phyloP scores from a whole-genome alignment of 2,113 vertebrate species.

The Cyrtonyx montezumae region DNA sequence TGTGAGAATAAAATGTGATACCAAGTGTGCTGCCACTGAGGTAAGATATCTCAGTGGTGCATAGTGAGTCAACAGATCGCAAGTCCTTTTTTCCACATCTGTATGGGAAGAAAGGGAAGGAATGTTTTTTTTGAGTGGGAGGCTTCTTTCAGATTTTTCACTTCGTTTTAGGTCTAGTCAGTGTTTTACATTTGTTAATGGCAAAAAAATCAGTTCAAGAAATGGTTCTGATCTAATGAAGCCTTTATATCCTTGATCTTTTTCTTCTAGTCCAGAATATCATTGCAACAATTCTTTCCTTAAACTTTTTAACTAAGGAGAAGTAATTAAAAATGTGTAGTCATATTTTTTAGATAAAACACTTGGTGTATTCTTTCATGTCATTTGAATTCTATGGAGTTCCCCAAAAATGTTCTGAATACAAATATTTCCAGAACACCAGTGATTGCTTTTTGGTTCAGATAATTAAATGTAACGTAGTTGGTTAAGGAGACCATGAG shows the following conservation, averaged over 20 bases:
- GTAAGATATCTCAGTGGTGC: neutral
- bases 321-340: too few relatives aligned
- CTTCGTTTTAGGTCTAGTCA: neutral
- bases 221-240: neutral
- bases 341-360: neutral
- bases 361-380: neutral
- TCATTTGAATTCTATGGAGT: neutral
- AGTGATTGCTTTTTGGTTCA: neutral
- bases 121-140: neutral
- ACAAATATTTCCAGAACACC: neutral
- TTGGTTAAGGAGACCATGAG: neutral
- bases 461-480: neutral
- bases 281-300: neutral
- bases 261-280: neutral
- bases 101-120: neutral
- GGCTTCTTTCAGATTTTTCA: neutral
- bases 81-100: neutral
- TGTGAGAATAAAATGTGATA: neutral
- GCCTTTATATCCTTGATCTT: neutral
- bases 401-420: neutral
- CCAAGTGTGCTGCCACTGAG: neutral
- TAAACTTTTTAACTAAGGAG: neutral
- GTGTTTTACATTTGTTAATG: neutral
- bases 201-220: neutral
- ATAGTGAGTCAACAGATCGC: neutral